Conservation (phyloP, 2,888 invertebrate species). For the Cephus pulcher region DNA sequence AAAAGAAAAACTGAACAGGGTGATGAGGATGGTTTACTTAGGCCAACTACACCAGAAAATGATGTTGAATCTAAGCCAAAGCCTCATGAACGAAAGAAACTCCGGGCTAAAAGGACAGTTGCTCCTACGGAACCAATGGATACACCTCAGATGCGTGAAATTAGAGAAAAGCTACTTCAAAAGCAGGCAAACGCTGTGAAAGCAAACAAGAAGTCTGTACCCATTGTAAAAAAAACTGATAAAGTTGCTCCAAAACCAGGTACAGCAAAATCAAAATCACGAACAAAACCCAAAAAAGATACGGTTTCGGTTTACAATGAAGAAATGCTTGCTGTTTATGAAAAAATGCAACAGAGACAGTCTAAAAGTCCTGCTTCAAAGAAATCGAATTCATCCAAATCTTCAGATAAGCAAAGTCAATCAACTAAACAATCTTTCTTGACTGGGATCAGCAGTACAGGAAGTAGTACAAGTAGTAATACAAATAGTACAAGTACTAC, state of each 20-base stretch:
- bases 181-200: slow-evolving; percentile 26
- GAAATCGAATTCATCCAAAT: background rate
- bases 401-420: too few relatives aligned
- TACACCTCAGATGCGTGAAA: slow-evolving; percentile 46
- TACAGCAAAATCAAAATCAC: background rate
- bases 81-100: slow-evolving; percentile 21
- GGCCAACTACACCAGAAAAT: background rate
- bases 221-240: slow-evolving; percentile 1
- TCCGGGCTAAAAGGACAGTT: slow-evolving; percentile 31
- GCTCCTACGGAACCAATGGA: slow-evolving; percentile 27
- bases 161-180: slow-evolving; percentile 38
- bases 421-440: too few relatives aligned
- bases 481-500: too few relatives aligned
- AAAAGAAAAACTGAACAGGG: slow-evolving; percentile 22
- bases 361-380: background rate
- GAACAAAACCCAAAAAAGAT: background rate
- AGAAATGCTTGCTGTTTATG: slow-evolving; percentile 42
- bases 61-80: background rate
- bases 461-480: too few relatives aligned
- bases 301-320: slow-evolving; percentile 15
- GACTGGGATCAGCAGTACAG: too few relatives aligned
- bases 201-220: background rate
- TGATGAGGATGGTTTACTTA: slow-evolving; percentile 13
- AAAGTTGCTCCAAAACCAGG: background rate
- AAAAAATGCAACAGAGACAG: slow-evolving; percentile 28